Conservation (phyloP, 2,113 vertebrate species). For the Spermophilus dauricus region DNA sequence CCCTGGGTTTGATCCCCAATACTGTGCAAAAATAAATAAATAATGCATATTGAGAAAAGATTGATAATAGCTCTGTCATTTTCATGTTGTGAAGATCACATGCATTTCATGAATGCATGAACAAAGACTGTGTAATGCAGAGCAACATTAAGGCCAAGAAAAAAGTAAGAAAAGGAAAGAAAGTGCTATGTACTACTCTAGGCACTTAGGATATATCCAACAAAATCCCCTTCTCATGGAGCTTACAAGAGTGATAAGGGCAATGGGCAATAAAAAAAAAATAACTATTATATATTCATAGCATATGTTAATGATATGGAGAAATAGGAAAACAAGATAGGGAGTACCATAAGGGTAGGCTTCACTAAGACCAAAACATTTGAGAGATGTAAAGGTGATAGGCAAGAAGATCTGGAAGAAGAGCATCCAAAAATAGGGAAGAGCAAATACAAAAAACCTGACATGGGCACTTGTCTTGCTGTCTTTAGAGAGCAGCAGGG, state of each 20-base stretch:
- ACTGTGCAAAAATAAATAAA: neutral
- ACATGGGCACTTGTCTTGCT: neutral
- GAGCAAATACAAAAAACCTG: constrained; percentile 40
- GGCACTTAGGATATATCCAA: neutral
- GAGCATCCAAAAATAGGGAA: neutral
- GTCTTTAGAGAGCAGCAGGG: neutral
- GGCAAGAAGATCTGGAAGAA: neutral
- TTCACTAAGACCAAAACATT: neutral
- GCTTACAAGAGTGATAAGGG: neutral
- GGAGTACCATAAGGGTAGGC: neutral
- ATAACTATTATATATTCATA: neutral
- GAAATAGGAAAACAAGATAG: neutral
- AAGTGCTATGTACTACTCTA: neutral
- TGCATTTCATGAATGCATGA: neutral
- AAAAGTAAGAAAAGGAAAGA: neutral
- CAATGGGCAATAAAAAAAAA: neutral
- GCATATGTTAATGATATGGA: neutral
- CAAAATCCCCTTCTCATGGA: neutral
- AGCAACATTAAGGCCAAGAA: neutral
- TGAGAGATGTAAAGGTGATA: neutral
- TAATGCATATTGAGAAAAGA: neutral
- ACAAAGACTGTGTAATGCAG: neutral
- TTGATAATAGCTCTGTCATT: neutral
- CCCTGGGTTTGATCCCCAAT: neutral
- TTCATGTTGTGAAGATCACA: constrained; percentile 51